phyloP scores from a whole-genome alignment of 2,113 vertebrate genomes.

The Silurus asotus region DNA sequence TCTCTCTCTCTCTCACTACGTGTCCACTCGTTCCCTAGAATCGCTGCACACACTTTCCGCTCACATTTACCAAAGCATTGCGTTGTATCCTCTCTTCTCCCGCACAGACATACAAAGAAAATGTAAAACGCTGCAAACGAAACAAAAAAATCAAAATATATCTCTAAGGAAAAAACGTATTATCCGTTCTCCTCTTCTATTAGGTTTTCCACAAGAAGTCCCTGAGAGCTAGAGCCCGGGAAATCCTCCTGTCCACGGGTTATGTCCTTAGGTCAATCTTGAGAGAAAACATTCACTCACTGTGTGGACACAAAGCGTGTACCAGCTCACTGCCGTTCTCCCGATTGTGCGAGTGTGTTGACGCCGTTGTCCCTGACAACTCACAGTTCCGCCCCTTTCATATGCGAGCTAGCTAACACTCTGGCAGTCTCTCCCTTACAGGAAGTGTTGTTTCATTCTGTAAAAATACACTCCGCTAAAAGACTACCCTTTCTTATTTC shows the following conservation, averaged over 20 bases:
- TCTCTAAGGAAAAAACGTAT: too few species aligned
- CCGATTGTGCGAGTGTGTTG: conserved; percentile 40
- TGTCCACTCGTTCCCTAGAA: background rate
- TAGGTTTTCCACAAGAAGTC: background rate
- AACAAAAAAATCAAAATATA: background rate
- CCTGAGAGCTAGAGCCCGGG: background rate
- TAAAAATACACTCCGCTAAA: background rate
- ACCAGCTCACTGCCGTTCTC: conserved; percentile 5
- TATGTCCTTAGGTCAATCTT: background rate
- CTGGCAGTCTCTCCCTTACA: background rate
- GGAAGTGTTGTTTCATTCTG: background rate
- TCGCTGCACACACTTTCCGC: background rate
- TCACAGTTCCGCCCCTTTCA: conserved; percentile 59
- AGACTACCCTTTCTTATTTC: background rate
- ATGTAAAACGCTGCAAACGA: background rate
- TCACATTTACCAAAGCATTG: background rate
- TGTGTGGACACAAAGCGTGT: background rate
- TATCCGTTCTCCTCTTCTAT: background rate
- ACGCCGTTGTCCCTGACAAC: conserved; percentile 77
- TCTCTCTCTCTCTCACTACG: background rate
- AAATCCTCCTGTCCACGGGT: background rate
- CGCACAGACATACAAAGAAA: background rate
- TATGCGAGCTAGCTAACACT: conserved; percentile 20
- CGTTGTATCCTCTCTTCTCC: background rate
- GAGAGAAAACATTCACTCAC: background rate